Evolutionary conservation across 2,888 invertebrate genomes (phyloP).

Genomic region (Leptinotarsa peninsularis): DNA sequence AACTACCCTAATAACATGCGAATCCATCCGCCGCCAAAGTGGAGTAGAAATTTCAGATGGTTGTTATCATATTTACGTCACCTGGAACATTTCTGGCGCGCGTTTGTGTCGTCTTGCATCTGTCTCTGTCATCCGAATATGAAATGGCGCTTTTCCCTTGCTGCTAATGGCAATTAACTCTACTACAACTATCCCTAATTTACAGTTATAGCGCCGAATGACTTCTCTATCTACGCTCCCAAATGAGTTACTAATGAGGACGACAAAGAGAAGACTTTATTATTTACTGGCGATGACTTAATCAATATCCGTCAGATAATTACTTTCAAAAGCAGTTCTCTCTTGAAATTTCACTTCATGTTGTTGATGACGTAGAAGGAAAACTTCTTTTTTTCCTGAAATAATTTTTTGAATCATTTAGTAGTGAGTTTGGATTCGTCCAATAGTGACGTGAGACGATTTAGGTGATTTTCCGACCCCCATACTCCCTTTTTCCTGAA

Average conservation of each 20-base stretch:
- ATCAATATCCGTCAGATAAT: constrained; percentile 38
- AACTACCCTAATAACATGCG: constrained; percentile 13
- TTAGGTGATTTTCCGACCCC: too few relatives aligned
- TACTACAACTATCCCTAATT: constrained; percentile 54
- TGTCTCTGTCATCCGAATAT: constrained; percentile 49
- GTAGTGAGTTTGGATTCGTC: too few relatives aligned
- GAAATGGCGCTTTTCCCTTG: constrained; percentile 30
- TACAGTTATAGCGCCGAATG: constrained; percentile 48
- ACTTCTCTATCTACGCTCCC: constrained; percentile 45
- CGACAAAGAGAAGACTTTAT: constrained; percentile 42
- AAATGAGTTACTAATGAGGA: constrained; percentile 40
- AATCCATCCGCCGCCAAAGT: constrained; percentile 17
- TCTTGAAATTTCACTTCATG: neutral
- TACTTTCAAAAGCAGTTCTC: constrained; percentile 35
- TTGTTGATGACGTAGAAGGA: neutral
- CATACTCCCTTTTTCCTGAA: too few relatives aligned
- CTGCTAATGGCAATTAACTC: constrained; percentile 53
- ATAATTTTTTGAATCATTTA: neutral
- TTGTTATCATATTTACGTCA: constrained; percentile 48
- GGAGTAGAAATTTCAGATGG: constrained; percentile 32
- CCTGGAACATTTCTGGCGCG: constrained; percentile 41
- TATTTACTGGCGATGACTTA: constrained; percentile 35
- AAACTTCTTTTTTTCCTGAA: neutral
- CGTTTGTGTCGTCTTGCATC: constrained; percentile 38
- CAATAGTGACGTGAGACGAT: too few relatives aligned